Evolutionary conservation across 2,797 vertebrate species (phyloP), one percentile per base, ranked within the genome.

Genomic region (Spondyliosoma cantharus): DNA sequence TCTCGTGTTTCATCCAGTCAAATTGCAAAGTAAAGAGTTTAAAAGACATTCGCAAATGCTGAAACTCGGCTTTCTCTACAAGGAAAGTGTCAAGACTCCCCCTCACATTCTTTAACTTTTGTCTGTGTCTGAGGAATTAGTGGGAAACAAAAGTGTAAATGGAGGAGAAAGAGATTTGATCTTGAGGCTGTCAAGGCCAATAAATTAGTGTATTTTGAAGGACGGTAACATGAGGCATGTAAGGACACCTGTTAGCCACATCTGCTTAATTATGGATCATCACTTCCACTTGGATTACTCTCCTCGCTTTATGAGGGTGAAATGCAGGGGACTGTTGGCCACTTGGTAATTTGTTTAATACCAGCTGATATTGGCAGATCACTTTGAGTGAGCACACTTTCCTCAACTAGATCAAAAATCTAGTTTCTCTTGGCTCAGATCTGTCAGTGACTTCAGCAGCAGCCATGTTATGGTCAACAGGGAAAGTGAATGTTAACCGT

Each of bases 281-380:
- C 63, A 60, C n/a, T 62, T 74, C 58, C 48, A 19, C 27, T 67
- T 43, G 70, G 42, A n/a, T 73, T 48, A 37, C 58, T 70, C n/a
- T 59, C 20, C 12, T 71, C 19, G 0, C 17, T 52, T 25, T n/a
- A 2, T 74, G 32, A 53, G 46, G 19, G 22, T 19, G 45, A 61
- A 81, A 86, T 83, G 63, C 54, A 3, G 42, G 32, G 65, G 63
- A 78, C 78, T 84, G 78, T 37, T 7, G n/a, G n/a, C n/a, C n/a
- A n/a, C n/a, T n/a, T n/a, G 24, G 29, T 29, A n/a, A 72, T 76
- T 76, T 68, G 29, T 65, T 73, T 63, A n/a, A 78, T 82, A 65
- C 81, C 60, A 57, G 24, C 61, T 43, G 59, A 74, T 49, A 68
- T 63, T 72, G 54, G 57, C 48, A 71, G 70, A 49, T 85, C 71